Evolutionary conservation across 2,888 invertebrate species (phyloP).

Genomic region (Magallana nippona): DNA sequence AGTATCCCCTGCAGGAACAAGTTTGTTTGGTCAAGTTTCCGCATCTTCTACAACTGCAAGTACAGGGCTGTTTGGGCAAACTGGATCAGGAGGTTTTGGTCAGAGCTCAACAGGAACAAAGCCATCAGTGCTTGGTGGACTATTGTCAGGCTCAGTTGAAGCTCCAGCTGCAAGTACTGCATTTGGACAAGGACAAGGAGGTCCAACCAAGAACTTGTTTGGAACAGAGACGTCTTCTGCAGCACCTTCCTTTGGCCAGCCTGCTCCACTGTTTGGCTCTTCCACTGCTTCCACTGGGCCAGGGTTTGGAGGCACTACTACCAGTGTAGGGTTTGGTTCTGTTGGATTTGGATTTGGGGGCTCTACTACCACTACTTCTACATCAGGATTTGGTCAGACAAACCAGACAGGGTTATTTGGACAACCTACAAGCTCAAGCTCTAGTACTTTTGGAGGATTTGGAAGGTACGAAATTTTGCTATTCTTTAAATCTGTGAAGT

Average conservation of each 20-base stretch:
- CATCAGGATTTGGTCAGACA: slow-evolving; percentile 49
- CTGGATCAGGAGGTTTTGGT: slow-evolving; percentile 15
- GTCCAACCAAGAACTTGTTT: neutral
- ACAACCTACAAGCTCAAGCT: slow-evolving; percentile 16
- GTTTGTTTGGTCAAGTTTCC: slow-evolving; percentile 49
- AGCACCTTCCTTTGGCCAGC: slow-evolving; percentile 40
- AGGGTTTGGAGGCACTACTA: slow-evolving; percentile 49
- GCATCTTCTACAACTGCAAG: slow-evolving; percentile 39
- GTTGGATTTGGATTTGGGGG: slow-evolving; percentile 35
- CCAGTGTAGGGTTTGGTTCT: neutral
- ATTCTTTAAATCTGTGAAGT: too few relatives aligned
- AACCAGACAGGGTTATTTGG: slow-evolving; percentile 28
- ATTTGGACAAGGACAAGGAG: slow-evolving; percentile 8
- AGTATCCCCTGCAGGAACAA: slow-evolving; percentile 36
- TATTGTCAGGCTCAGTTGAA: neutral
- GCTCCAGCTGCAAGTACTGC: slow-evolving; percentile 6
- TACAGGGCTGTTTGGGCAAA: slow-evolving; percentile 43
- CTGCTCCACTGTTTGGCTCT: slow-evolving; percentile 28
- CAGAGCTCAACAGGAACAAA: neutral
- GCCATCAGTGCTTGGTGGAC: slow-evolving; percentile 12
- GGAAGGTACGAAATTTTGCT: neutral
- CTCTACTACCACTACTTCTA: slow-evolving; percentile 34
- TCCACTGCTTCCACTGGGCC: slow-evolving; percentile 41
- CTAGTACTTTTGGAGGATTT: slow-evolving; percentile 11
- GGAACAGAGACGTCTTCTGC: slow-evolving; percentile 46